Evolutionary conservation across 2,888 invertebrate genomes (phyloP), one percentile per base, ranked within the genome.

Genomic region (Rugalucina vietnamica): DNA sequence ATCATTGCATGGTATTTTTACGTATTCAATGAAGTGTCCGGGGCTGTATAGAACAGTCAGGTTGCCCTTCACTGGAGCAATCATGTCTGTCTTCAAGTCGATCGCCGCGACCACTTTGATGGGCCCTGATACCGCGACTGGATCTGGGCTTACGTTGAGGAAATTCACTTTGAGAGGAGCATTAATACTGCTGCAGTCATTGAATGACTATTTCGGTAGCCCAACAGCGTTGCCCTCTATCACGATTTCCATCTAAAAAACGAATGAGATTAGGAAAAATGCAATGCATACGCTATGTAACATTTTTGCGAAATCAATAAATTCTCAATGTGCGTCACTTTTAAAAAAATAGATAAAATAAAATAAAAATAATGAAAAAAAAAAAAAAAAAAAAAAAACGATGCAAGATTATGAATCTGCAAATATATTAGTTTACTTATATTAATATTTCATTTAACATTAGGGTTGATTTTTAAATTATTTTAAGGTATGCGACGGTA

Each of bases 1-100:
- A 27, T 85, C 90, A 21, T 92, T 88, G 75, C 93, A 93, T 1
- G 93, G 93, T 5, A 93, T 73, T 77, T 91, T 88, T 14, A 91
- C 60, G 77, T 82, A 91, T 36, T 75, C 85, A 21, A 82, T 80
- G 0, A 81, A 85, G 0, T 89, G 73, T 69, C 91, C 90, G 27
- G 18, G 10, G 21, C 34, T 18, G 80, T 88, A 89, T 18, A 78
- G 76, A 0, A 91, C 78, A n/a, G 75, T 21, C 14, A 92, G 72
- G 36, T 79, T 78, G 24, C 86, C 90, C 93, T 93, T 75, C 32
- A 81, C 37, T 27, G 76, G 81, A 10, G 76, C 12, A 18, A 24
- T n/a, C 0, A 76, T 24, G 18, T 60, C 36, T 36, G n/a, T 14
- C 12, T 49, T 49, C 18, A 72, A 32, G 2, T 14, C 27, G 32